Conservation (phyloP, 2,113 vertebrate genomes). For the Hoplias malabaricus region DNA sequence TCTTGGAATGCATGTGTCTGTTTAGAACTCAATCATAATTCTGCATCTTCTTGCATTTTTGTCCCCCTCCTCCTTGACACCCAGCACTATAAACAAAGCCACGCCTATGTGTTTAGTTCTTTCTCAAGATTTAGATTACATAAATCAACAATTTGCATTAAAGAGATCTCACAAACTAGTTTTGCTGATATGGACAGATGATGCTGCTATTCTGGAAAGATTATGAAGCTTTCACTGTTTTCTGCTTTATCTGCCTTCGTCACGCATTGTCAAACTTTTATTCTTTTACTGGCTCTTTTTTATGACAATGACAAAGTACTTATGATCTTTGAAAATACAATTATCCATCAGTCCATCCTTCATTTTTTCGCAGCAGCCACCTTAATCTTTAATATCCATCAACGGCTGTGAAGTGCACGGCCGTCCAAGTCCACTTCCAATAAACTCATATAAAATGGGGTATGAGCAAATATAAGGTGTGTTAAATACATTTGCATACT, state of each 20-base stretch:
- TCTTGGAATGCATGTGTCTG: no score
- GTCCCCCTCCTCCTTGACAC: no score
- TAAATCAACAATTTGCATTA: background rate
- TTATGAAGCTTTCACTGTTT: background rate
- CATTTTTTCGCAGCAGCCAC: background rate
- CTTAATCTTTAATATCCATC: background rate
- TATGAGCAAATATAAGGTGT: background rate
- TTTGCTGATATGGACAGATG: background rate
- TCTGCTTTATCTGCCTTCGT: background rate
- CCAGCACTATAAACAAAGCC: no score
- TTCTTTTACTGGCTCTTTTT: background rate
- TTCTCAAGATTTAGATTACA: background rate
- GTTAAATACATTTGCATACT: slow-evolving; percentile 8
- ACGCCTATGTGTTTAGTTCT: no score
- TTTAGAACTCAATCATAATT: no score
- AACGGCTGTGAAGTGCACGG: background rate
- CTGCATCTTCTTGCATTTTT: no score
- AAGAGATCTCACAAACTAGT: background rate
- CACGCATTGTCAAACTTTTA: background rate
- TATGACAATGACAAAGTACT: background rate
- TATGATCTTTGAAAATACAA: background rate
- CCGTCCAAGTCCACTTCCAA: background rate
- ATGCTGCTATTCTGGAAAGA: background rate
- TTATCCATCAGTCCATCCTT: background rate
- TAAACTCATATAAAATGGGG: background rate